These are phyloP conservation scores for Mythimna pallens DNA, from an alignment of 2,888 invertebrate species.

Conservation along the genomic window DNA sequence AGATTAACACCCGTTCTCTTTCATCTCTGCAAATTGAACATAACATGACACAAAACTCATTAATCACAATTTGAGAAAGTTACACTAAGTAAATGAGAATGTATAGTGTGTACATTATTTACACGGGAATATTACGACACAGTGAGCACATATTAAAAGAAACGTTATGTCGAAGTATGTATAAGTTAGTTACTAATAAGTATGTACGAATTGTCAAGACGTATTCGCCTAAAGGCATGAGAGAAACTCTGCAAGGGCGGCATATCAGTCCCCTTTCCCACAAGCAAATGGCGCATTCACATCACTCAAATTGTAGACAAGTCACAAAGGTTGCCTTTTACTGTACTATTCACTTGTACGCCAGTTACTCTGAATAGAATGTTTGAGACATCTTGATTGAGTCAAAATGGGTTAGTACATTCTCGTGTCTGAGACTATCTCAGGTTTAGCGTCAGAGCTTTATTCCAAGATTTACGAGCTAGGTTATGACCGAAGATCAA, in stretches of 20 bases:
- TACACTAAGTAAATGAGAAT: constrained; percentile 36
- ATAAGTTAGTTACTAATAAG: constrained; percentile 10
- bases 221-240: constrained; percentile 57
- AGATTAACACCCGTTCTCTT: constrained; percentile 42
- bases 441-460: constrained; percentile 48
- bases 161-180: constrained; percentile 3
- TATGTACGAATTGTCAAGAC: constrained; percentile 33
- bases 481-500: constrained; percentile 42
- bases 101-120: constrained; percentile 19
- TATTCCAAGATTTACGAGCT: constrained; percentile 55
- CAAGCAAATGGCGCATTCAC: constrained; percentile 68
- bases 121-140: constrained; percentile 22
- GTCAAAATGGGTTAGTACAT: constrained; percentile 47
- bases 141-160: constrained; percentile 40
- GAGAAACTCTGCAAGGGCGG: constrained; percentile 42
- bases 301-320: constrained; percentile 61
- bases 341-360: constrained; percentile 61
- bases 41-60: constrained; percentile 49
- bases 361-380: constrained; percentile 56
- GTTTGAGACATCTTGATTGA: constrained; percentile 61
- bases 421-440: constrained; percentile 53
- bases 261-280: constrained; percentile 58
- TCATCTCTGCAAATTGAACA: constrained; percentile 46
- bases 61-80: constrained; percentile 53
- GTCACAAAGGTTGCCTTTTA: constrained; percentile 55